Conservation (phyloP, 2,797 vertebrate genomes). For the Halcyon badia region DNA sequence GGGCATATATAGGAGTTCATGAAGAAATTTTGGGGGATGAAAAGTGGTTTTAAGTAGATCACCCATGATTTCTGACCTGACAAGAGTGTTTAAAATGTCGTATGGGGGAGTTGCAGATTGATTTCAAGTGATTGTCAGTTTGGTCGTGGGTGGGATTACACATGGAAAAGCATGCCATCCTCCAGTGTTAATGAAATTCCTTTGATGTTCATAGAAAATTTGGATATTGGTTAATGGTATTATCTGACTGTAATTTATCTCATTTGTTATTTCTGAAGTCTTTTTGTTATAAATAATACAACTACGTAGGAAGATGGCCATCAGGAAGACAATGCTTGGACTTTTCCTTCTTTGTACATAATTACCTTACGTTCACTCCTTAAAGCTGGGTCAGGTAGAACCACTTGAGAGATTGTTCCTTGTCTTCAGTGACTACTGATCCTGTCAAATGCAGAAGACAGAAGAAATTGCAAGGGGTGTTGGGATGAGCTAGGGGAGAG, state of each 20-base stretch:
- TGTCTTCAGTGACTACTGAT: background rate
- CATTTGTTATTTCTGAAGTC: background rate
- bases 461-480: background rate
- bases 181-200: conserved; percentile 7
- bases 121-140: background rate
- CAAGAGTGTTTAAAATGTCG: background rate
- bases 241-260: background rate
- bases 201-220: background rate
- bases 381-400: background rate
- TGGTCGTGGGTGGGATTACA: background rate
- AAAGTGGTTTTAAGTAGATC: background rate
- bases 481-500: background rate
- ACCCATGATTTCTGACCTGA: conserved; percentile 15
- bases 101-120: background rate
- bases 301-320: background rate
- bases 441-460: background rate
- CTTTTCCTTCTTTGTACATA: background rate
- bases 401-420: background rate
- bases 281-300: background rate
- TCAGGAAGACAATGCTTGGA: background rate
- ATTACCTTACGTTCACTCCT: background rate
- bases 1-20: background rate
- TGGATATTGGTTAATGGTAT: background rate
- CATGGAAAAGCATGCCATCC: background rate
- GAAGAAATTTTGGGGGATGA: background rate